phyloP scores from a whole-genome alignment of 2,113 vertebrate genomes.

The Spermophilus dauricus region DNA sequence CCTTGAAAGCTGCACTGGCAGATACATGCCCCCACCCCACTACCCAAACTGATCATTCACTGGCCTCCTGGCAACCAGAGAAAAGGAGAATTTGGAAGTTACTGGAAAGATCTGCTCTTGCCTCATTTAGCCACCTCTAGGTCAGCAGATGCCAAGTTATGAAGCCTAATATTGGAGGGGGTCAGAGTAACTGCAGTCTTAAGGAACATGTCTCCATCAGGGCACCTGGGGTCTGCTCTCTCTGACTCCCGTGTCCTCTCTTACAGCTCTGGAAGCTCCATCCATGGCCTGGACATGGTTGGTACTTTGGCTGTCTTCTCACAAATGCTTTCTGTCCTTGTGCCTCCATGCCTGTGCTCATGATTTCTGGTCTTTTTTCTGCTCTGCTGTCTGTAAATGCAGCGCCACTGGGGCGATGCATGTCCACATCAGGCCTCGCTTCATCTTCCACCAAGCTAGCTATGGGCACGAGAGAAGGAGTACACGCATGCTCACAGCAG shows the following conservation, averaged over 20 bases:
- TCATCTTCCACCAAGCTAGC: background rate
- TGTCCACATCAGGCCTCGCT: background rate
- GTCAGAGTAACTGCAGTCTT: background rate
- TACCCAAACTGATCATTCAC: accelerated
- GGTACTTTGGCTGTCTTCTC: background rate
- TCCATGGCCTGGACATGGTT: accelerated
- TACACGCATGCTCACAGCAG: background rate
- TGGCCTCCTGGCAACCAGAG: accelerated
- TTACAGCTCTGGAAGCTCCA: background rate
- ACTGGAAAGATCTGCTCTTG: background rate
- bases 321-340: background rate
- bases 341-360: background rate
- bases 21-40: accelerated
- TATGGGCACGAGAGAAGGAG: background rate
- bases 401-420: background rate
- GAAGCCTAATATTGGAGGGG: background rate
- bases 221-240: background rate
- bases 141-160: background rate
- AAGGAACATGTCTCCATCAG: accelerated
- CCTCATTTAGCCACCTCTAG: background rate
- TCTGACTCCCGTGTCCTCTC: accelerated
- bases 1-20: background rate
- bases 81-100: background rate
- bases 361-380: background rate
- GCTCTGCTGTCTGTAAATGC: background rate